These are phyloP conservation scores for Hydriomena furcata DNA, from an alignment of 2,888 invertebrate genomes.

Conservation along the genomic window DNA sequence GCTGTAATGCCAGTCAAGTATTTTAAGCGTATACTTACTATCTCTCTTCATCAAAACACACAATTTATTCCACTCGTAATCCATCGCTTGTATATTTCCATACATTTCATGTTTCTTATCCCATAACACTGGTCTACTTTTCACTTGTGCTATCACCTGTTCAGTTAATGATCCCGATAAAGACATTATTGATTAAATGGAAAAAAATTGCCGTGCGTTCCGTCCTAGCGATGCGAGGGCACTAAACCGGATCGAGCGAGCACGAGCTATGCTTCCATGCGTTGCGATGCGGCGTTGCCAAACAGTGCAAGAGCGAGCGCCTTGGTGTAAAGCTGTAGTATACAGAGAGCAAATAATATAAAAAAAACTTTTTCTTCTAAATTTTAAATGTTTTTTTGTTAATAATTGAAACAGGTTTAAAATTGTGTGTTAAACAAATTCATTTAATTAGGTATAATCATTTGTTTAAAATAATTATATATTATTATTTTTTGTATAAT, in stretches of 20 bases:
- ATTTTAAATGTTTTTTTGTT: too few relatives aligned
- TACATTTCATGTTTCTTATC: slow-evolving; percentile 35
- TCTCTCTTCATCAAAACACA: slow-evolving; percentile 25
- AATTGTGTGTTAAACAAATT: too few relatives aligned
- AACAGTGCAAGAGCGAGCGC: slow-evolving; percentile 10
- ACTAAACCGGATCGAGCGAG: slow-evolving; percentile 1
- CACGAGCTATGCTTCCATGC: slow-evolving; percentile 11
- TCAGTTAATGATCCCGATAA: slow-evolving; percentile 7
- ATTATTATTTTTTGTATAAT: too few relatives aligned
- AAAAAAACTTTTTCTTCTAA: too few relatives aligned
- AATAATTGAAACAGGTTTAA: too few relatives aligned
- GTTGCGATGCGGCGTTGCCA: slow-evolving; percentile 22
- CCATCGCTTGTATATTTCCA: slow-evolving; percentile 30
- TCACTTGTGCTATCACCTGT: slow-evolving; percentile 39
- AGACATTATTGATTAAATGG: neutral
- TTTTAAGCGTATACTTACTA: slow-evolving; percentile 34
- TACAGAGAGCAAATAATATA: neutral
- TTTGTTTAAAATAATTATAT: too few relatives aligned
- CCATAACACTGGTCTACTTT: slow-evolving; percentile 39
- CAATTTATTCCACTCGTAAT: slow-evolving; percentile 35
- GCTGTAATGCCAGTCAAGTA: too few relatives aligned
- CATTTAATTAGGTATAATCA: too few relatives aligned
- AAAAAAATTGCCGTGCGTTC: slow-evolving; percentile 7
- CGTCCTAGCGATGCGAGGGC: slow-evolving; percentile 11
- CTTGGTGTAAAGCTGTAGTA: neutral